Conservation (phyloP, 2,888 invertebrate species). For the Hirtodrosophila trivittata region DNA sequence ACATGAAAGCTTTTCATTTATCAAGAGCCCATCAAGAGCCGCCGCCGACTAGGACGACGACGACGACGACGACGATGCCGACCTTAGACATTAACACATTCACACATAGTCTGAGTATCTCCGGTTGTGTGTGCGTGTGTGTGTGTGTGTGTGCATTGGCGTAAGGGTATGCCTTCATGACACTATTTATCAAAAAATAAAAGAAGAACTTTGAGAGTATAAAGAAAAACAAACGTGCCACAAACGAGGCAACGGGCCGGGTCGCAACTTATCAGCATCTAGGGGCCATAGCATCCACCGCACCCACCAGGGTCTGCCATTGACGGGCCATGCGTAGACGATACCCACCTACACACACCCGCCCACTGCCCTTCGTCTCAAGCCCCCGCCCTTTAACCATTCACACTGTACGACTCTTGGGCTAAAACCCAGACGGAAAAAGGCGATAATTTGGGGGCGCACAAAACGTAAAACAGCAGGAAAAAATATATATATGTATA, state of each 20-base stretch:
- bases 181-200: constrained; percentile 59
- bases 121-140: neutral
- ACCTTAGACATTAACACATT: constrained; percentile 76
- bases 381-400: constrained; percentile 9
- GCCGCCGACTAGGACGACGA: neutral
- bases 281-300: constrained; percentile 24
- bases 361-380: neutral
- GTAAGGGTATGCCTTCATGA: constrained; percentile 31
- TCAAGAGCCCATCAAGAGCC: constrained; percentile 40
- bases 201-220: constrained; percentile 37
- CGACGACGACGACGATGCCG: constrained; percentile 22
- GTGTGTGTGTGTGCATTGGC: constrained; percentile 14
- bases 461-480: constrained; percentile 37
- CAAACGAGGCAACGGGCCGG: constrained; percentile 53
- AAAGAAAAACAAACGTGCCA: constrained; percentile 62
- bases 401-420: constrained; percentile 24
- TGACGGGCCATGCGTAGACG: constrained; percentile 57
- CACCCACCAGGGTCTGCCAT: constrained; percentile 57
- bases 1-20: constrained; percentile 71
- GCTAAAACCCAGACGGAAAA: constrained; percentile 49
- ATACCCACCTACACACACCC: constrained; percentile 12
- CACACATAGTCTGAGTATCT: constrained; percentile 44
- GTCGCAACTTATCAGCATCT: constrained; percentile 69
- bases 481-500: constrained; percentile 2
- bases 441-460: constrained; percentile 63